Conservation (phyloP, 2,797 vertebrate species). For the Cynodonichthys magdalenae region DNA sequence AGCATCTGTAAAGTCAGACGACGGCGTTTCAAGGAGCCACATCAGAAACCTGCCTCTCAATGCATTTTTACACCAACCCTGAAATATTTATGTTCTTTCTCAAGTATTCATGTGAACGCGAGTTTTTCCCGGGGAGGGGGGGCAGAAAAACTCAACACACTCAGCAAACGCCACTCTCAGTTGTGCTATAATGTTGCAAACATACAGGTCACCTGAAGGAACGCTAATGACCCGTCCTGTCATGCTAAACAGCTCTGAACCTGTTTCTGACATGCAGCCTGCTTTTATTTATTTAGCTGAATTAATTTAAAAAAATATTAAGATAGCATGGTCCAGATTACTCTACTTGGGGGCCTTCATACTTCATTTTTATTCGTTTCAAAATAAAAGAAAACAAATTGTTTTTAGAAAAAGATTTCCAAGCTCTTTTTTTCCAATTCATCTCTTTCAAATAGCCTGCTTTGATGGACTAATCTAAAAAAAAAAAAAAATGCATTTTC, state of each 20-base stretch:
- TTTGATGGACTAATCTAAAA: neutral
- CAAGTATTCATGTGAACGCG: slow-evolving; percentile 80
- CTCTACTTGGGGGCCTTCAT: neutral
- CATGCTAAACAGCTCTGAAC: slow-evolving; percentile 35
- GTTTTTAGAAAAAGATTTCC: too few relatives aligned
- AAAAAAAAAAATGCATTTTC: neutral
- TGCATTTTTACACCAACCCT: slow-evolving; percentile 78
- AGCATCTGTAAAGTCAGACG: slow-evolving; percentile 67
- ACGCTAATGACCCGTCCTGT: slow-evolving; percentile 65
- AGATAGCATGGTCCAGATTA: neutral
- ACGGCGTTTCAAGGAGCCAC: slow-evolving; percentile 71
- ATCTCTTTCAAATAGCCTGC: neutral
- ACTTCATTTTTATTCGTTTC: neutral
- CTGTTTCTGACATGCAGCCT: slow-evolving; percentile 19
- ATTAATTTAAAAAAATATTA: neutral
- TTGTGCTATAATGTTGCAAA: slow-evolving; percentile 65
- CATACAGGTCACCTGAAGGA: slow-evolving; percentile 58
- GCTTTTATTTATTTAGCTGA: slow-evolving; percentile 1
- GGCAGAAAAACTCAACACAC: slow-evolving; percentile 64
- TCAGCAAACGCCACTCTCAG: slow-evolving; percentile 66
- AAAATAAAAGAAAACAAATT: neutral
- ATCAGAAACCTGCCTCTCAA: slow-evolving; percentile 73
- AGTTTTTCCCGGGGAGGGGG: slow-evolving; percentile 69
- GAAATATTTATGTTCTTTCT: slow-evolving; percentile 81
- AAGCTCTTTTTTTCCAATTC: neutral